Evolutionary conservation across 2,888 invertebrate genomes (phyloP).

Genomic region (Tetanocera ferruginea): DNA sequence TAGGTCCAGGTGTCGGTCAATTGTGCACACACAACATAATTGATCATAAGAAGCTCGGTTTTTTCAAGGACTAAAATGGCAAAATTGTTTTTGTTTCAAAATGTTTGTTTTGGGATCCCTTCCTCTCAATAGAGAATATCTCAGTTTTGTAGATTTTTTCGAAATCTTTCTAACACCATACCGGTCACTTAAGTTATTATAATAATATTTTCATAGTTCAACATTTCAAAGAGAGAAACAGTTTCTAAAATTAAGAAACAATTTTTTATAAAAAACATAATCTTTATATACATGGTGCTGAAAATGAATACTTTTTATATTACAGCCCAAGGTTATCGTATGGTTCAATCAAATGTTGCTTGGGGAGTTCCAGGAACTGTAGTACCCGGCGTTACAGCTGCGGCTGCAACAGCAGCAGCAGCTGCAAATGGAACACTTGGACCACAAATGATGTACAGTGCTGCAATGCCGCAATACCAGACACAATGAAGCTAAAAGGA

Average conservation of each 20-base stretch:
- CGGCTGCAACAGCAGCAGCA: conserved; percentile 70
- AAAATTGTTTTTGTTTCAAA: too few relatives aligned
- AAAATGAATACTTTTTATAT: conserved; percentile 11
- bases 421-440: conserved; percentile 73
- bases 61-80: neutral
- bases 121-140: too few relatives aligned
- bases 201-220: too few relatives aligned
- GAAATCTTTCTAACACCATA: too few relatives aligned
- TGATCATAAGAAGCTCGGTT: too few relatives aligned
- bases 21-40: too few relatives aligned
- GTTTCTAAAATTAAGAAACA: neutral
- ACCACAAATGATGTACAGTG: conserved; percentile 78
- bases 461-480: conserved; percentile 86
- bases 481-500: conserved; percentile 78
- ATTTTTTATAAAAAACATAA: neutral
- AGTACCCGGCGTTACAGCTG: conserved; percentile 71
- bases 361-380: conserved; percentile 72
- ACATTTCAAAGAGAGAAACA: too few relatives aligned
- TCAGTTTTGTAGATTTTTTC: too few relatives aligned
- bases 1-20: too few relatives aligned
- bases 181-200: too few relatives aligned
- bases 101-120: too few relatives aligned
- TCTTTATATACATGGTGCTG: neutral
- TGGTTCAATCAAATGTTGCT: conserved; percentile 74
- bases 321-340: conserved; percentile 72